phyloP scores from a whole-genome alignment of 2,113 vertebrate species.

The Neomonachus schauinslandi region DNA sequence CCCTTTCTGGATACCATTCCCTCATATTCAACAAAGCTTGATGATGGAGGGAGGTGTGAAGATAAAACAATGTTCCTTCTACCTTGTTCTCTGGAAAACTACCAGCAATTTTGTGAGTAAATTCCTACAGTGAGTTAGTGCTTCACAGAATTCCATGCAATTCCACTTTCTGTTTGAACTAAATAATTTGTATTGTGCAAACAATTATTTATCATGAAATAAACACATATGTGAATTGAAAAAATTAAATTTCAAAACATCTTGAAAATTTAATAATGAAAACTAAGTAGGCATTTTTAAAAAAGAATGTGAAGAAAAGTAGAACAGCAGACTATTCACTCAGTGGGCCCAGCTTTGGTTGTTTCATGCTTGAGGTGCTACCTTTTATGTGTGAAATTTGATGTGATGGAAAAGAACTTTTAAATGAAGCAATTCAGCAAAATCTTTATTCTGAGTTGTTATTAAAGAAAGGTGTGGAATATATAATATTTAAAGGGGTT shows the following conservation, averaged over 20 bases:
- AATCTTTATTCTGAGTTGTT: not conserved
- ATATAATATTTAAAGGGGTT: not conserved
- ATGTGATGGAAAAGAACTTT: not conserved
- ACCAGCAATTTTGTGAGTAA: not conserved
- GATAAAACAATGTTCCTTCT: not conserved
- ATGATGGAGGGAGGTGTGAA: not conserved
- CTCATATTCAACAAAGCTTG: not conserved
- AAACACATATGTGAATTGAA: not conserved
- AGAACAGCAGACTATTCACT: not conserved
- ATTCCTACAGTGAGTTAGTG: not conserved
- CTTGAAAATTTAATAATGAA: not conserved
- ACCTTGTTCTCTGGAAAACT: not conserved
- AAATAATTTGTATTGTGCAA: not conserved
- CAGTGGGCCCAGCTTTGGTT: not conserved
- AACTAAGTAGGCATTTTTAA: not conserved
- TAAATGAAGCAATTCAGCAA: not conserved
- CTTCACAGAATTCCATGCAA: not conserved
- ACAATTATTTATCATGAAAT: not conserved
- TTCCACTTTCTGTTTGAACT: not conserved
- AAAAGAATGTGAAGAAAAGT: not conserved
- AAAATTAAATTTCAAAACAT: not conserved
- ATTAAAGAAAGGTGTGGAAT: not conserved
- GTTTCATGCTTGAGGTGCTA: not conserved
- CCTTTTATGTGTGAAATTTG: not conserved
- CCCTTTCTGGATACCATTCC: not conserved